Percentiles rank a stretch among this genome's conserved stretches.
Conservation (phyloP, 2,797 vertebrate species). For the Adelosebastes latens region DNA sequence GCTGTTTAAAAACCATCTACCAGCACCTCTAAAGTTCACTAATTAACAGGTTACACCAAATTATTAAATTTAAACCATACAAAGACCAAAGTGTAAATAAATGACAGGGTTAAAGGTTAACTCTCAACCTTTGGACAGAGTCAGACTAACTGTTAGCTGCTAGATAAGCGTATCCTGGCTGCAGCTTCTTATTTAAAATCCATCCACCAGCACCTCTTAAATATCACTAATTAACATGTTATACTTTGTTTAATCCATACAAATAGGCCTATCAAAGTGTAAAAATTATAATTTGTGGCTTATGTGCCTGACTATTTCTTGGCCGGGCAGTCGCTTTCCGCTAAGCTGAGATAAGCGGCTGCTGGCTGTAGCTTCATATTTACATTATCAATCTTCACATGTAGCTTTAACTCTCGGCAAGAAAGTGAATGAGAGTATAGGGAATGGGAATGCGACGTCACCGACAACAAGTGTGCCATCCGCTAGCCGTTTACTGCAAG, state of each 20-base stretch:
- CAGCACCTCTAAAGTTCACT: not conserved
- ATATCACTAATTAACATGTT: not conserved
- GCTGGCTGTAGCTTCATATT: not conserved
- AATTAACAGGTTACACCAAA: too few relatives aligned
- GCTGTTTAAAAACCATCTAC: not conserved
- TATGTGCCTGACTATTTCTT: not conserved
- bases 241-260: not conserved
- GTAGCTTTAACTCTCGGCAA: too few relatives aligned
- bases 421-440: too few relatives aligned
- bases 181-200: not conserved
- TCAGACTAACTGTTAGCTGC: not conserved
- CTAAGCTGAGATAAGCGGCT: too few relatives aligned
- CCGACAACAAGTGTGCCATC: too few relatives aligned
- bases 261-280: not conserved
- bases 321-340: not conserved
- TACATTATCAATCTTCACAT: too few relatives aligned
- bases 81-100: not conserved
- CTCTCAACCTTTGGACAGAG: not conserved
- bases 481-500: too few relatives aligned
- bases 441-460: too few relatives aligned
- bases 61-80: not conserved
- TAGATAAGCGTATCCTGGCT: not conserved
- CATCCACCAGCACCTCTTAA: not conserved
- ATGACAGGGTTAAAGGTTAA: not conserved
- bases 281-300: not conserved